Evolutionary conservation across 2,888 invertebrate species (phyloP), one percentile per base, ranked within the genome.

Genomic region (Aspidiotus rigidus): DNA sequence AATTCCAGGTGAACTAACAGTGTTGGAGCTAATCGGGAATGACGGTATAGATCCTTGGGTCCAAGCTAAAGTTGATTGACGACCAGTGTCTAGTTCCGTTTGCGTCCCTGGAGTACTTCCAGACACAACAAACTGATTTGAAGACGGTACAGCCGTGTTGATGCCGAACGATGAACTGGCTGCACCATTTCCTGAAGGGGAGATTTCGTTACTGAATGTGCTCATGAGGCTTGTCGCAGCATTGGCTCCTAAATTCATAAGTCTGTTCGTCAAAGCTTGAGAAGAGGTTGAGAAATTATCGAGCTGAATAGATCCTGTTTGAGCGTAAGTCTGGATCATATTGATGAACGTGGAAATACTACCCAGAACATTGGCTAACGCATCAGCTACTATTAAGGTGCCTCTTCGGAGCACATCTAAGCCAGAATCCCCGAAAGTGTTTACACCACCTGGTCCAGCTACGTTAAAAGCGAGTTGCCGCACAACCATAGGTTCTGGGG

Each of bases 241-340:
- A 15, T 55, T 64, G 54, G 55, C 41, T 0, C 64, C 64, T 11
- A 64, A 15, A 15, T 16, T 54, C 7, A 64, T 9, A 7, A 64
- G 55, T 64, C 64, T 54, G 16, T 15, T 64, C 7, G 64, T 49
- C 41, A 64, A 39, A 28, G 55, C 64, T 64, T 64, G 64, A 39
- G 64, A 28, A 13, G 64, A 28, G 11, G 64, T 55, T 8, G 54
- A 53, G 9, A 64, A 13, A 55, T 55, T 55, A 28, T 17, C 41
- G 54, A 53, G 55, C 41, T 40, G 54, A 15, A 64, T 28, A 39
- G 53, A 41, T n/a, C 64, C 64, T 15, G 53, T 64, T 6, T 40
- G 15, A n/a, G 64, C 28, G 39, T 53, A 54, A 49, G 53, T 64
- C 11, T 54, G 39, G 13, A 64, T 7, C 39, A 64, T 49, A 16